Base-by-base conservation (phyloP, 2,888 invertebrate species). In the Andrena dorsata region DNA sequence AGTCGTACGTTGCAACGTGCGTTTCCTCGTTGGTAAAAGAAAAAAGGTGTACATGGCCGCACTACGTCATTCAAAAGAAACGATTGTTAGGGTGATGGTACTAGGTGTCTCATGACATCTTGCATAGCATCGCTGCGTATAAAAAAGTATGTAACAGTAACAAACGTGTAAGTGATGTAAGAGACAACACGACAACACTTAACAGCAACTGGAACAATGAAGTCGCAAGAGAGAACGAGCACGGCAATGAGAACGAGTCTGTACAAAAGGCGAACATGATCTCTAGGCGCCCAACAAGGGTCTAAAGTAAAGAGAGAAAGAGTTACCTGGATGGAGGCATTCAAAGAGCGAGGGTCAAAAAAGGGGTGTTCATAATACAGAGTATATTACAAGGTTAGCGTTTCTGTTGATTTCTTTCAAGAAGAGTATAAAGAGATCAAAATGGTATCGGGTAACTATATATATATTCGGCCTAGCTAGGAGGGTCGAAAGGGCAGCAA, bases 311-410 rank as follows among this genome's bases (percentile, higher is more conserved):
- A 91, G 91, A 90, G 90, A 90, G 90, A 91, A 89, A 91, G 88
- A 89, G 87, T 91, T 91, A 91, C 91, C 91, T 91, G 90, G 90
- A 86, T 90, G 88, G 89, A 91, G 91, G 90, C 91, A 91, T 90
- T 91, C 90, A 91, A 80, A 91, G 89, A 91, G 90, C 91, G 88
- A 90, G 89, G 89, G 90, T 90, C 80, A 90, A 90, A 86, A 88
- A 88, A 87, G 86, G 86, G 89, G 90, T 83, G 85, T 85, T 90
- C 89, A 89, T 90, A 90, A 88, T 90, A 90, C 88, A 91, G 87
- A 90, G 86, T 88, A 88, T 89, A 90, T 90, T 89, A 89, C 89
- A 88, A 90, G 90, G 86, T 91, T 90, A 86, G 86, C 90, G 87
- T 83, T 87, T 76, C 76, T 76, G 73, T 82, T 77, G 74, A 83